Percentiles rank a stretch among this genome's conserved stretches.
Conservation (phyloP, 2,113 vertebrate species). For the Gadus macrocephalus region DNA sequence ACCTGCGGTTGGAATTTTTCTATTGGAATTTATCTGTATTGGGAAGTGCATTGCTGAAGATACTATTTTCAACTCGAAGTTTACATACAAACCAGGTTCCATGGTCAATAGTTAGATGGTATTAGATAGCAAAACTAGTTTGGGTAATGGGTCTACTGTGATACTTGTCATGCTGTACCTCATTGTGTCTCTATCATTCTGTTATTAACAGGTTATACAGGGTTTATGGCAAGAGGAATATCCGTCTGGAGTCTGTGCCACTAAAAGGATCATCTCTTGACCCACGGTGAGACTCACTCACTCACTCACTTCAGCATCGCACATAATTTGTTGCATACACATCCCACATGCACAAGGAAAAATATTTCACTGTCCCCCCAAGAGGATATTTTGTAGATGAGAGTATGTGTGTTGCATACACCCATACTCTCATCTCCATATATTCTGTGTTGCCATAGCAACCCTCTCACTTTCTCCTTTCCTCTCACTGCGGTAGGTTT, state of each 20-base stretch:
- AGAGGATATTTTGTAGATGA: background rate
- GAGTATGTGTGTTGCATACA: background rate
- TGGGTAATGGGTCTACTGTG: too few relatives aligned
- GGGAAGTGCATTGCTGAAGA: background rate
- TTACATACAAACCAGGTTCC: too few relatives aligned
- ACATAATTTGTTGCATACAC: background rate
- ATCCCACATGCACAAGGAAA: too few relatives aligned
- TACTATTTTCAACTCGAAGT: background rate
- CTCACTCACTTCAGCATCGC: background rate
- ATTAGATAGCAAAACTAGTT: too few relatives aligned
- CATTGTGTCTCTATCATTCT: too few relatives aligned
- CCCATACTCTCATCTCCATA: background rate
- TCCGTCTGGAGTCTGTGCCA: constrained; percentile 86
- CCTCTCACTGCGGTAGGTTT: constrained; percentile 69
- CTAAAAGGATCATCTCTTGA: constrained; percentile 84
- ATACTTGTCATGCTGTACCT: too few relatives aligned
- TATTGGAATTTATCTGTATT: too few relatives aligned
- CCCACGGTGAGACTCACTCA: constrained; percentile 75
- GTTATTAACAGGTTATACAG: constrained; percentile 83
- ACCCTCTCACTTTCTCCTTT: background rate
- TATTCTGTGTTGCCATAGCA: background rate
- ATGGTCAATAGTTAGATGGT: too few relatives aligned
- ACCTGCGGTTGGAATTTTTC: too few relatives aligned
- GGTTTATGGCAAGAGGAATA: constrained; percentile 94
- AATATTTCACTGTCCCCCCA: too few relatives aligned